Conservation (phyloP, 2,113 vertebrate species). For the Talpa occidentalis region DNA sequence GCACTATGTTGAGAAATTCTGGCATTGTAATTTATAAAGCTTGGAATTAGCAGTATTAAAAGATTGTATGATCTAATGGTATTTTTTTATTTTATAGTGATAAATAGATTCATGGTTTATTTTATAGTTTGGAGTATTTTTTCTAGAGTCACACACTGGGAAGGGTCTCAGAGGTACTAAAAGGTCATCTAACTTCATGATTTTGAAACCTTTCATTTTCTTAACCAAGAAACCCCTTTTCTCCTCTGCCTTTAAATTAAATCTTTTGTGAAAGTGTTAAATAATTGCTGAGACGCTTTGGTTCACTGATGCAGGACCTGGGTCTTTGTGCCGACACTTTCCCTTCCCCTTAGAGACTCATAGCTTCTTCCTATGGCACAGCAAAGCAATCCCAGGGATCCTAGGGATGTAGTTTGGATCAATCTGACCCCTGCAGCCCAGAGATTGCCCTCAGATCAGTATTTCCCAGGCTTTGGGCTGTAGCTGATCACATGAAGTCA, state of each 20-base stretch:
- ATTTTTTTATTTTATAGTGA: conserved; percentile 37
- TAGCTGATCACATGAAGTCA: not conserved
- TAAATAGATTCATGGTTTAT: not conserved
- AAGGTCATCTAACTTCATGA: conserved; percentile 44
- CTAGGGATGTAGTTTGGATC: not conserved
- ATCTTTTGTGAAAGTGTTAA: not conserved
- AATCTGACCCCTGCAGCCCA: not conserved
- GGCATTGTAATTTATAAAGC: conserved; percentile 18
- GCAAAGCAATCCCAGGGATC: not conserved
- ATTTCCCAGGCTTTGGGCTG: not conserved
- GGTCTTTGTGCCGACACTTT: not conserved
- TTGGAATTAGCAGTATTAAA: conserved; percentile 45
- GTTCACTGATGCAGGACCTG: not conserved
- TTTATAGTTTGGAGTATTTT: conserved; percentile 54
- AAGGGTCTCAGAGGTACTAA: not conserved
- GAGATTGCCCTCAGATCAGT: not conserved
- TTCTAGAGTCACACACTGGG: conserved; percentile 38
- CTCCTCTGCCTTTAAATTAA: not conserved
- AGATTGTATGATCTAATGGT: conserved; percentile 26
- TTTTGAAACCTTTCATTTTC: conserved; percentile 15
- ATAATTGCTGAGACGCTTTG: not conserved
- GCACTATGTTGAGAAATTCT: conserved; percentile 35
- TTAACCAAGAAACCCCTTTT: not conserved
- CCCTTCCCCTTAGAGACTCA: not conserved
- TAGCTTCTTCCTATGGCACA: not conserved